Conservation (phyloP, 2,113 vertebrate species). For the Trinectes maculatus region DNA sequence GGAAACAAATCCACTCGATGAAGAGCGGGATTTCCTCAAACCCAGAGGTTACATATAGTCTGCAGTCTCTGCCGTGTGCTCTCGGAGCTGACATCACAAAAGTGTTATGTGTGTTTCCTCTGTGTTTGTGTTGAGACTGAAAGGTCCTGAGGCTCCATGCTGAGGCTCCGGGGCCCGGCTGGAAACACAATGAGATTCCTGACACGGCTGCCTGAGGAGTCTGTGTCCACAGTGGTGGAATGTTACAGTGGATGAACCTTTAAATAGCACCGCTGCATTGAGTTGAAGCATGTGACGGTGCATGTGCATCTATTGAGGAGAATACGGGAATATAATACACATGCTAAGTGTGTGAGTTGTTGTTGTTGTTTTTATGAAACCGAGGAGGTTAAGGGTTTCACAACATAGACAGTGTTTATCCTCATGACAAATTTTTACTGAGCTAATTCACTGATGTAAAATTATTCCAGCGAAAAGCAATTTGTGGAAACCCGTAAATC, state of each 20-base stretch:
- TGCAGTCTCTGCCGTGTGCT: neutral
- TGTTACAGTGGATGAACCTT: neutral
- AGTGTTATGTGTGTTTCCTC: constrained; percentile 37
- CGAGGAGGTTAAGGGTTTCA: too few species aligned
- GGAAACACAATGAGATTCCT: constrained; percentile 40
- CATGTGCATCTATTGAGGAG: neutral
- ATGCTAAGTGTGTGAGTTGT: too few species aligned
- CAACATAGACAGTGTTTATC: too few species aligned
- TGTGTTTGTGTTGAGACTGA: constrained; percentile 56
- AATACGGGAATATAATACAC: too few species aligned
- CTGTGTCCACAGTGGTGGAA: constrained; percentile 22
- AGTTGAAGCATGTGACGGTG: neutral
- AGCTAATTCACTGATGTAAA: too few species aligned
- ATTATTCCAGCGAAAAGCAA: too few species aligned
- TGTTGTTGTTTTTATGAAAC: too few species aligned
- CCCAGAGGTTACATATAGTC: constrained; percentile 21
- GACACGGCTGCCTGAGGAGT: constrained; percentile 27
- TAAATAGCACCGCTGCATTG: neutral
- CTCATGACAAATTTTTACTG: too few species aligned
- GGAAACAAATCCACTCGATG: constrained; percentile 37
- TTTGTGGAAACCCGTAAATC: too few species aligned
- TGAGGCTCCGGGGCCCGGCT: constrained; percentile 23
- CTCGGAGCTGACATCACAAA: too few species aligned
- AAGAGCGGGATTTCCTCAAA: constrained; percentile 23
- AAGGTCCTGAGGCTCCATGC: constrained; percentile 10